phyloP scores from a whole-genome alignment of 2,888 invertebrate genomes.

The Lasioglossum lativentre region DNA sequence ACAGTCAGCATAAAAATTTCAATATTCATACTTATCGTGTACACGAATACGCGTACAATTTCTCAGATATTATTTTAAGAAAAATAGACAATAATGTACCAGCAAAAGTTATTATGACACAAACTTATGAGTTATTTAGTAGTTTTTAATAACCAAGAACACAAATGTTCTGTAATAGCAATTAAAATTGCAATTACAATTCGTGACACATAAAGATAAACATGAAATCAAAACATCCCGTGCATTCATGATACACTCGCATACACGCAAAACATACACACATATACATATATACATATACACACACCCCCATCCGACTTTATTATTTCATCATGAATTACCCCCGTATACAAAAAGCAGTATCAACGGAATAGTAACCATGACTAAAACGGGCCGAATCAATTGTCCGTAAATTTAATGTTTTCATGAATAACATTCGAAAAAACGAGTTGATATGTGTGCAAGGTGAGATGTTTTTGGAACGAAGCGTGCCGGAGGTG shows the following conservation, averaged over 20 bases:
- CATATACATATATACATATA: background rate
- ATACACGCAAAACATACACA: background rate
- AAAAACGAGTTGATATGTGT: constrained; percentile 20
- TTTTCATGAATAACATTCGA: constrained; percentile 39
- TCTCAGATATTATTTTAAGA: background rate
- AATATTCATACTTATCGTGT: background rate
- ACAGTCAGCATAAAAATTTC: background rate
- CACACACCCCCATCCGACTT: background rate
- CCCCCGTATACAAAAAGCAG: background rate
- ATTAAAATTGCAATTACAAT: background rate
- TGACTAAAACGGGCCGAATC: background rate
- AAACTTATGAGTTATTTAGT: background rate
- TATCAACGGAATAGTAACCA: background rate
- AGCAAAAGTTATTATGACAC: background rate
- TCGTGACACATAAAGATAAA: constrained; percentile 39
- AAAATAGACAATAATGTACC: background rate
- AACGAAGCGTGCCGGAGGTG: constrained; percentile 66
- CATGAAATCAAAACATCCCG: constrained; percentile 36
- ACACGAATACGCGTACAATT: background rate
- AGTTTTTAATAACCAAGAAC: background rate
- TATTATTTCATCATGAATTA: background rate
- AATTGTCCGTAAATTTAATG: background rate
- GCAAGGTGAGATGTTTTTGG: constrained; percentile 71
- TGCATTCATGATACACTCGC: background rate
- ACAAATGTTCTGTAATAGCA: background rate